Evolutionary conservation across 2,888 invertebrate genomes (phyloP).

Genomic region (Sminthurinus aureus): DNA sequence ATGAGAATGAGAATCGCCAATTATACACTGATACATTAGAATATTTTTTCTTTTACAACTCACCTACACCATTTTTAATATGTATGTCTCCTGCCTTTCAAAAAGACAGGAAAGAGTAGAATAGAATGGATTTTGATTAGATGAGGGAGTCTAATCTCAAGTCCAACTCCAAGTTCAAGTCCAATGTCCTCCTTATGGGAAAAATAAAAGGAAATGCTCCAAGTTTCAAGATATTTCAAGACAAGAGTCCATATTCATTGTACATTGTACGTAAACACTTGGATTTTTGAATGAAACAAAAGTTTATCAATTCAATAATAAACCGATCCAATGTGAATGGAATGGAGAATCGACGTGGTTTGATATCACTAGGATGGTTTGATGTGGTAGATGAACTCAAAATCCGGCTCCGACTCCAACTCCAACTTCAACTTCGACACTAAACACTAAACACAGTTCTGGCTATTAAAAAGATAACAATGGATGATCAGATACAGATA

Average conservation of each 20-base stretch:
- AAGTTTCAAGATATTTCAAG: no score
- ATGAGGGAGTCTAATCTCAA: constrained; percentile 5
- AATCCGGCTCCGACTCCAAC: not conserved
- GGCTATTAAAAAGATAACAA: constrained; percentile 17
- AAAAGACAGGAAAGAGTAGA: not conserved
- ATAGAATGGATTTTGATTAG: constrained; percentile 26
- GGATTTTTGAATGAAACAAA: constrained; percentile 11
- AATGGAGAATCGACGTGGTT: not conserved
- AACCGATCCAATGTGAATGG: not conserved
- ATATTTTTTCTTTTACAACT: constrained; percentile 2
- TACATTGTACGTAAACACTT: not conserved
- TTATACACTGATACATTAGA: not conserved
- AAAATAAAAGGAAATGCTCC: not conserved
- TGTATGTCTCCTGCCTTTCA: constrained; percentile 1
- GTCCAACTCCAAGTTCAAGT: constrained; percentile 22
- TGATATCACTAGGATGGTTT: no score
- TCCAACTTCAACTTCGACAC: not conserved
- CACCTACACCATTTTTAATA: not conserved
- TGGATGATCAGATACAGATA: constrained; percentile 18
- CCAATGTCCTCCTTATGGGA: constrained; percentile 26
- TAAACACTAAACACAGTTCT: not conserved
- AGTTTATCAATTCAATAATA: not conserved
- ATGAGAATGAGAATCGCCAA: constrained; percentile 14
- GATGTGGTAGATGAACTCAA: not conserved
- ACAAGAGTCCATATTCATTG: not conserved